These are phyloP conservation scores for Cyphomyrus plagiostoma DNA, from an alignment of 2,113 vertebrate species.

Conservation along the genomic window DNA sequence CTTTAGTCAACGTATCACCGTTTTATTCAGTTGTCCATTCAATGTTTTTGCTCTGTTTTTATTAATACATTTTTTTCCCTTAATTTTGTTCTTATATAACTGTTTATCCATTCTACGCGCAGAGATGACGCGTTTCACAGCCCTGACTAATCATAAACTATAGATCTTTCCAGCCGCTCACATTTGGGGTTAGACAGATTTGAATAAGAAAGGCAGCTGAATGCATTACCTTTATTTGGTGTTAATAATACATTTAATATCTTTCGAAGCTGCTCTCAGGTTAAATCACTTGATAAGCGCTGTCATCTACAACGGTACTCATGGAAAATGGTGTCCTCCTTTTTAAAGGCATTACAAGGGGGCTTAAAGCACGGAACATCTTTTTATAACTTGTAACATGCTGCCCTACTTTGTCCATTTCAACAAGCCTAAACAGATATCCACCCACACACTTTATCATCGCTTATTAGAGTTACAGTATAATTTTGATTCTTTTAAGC, in stretches of 20 bases:
- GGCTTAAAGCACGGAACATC: neutral
- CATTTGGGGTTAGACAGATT: neutral
- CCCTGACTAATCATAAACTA: conserved; percentile 40
- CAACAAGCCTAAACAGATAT: neutral
- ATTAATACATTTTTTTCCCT: neutral
- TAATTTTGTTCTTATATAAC: conserved; percentile 8
- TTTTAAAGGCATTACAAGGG: neutral
- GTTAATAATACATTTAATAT: neutral
- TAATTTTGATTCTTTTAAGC: neutral
- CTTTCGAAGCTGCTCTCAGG: neutral
- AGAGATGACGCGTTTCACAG: conserved; percentile 2
- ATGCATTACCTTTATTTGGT: neutral
- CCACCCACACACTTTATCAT: neutral
- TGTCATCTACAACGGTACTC: neutral
- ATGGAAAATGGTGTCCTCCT: neutral
- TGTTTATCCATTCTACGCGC: neutral
- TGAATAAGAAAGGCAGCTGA: neutral
- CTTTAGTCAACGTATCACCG: neutral
- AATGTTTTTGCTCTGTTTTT: neutral
- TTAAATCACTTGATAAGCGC: neutral
- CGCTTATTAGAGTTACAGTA: neutral
- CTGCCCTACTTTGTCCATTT: neutral
- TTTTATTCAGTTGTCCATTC: neutral
- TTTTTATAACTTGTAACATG: neutral
- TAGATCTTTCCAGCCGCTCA: neutral